Conservation (phyloP, 2,113 vertebrate species). For the Sander lucioperca region DNA sequence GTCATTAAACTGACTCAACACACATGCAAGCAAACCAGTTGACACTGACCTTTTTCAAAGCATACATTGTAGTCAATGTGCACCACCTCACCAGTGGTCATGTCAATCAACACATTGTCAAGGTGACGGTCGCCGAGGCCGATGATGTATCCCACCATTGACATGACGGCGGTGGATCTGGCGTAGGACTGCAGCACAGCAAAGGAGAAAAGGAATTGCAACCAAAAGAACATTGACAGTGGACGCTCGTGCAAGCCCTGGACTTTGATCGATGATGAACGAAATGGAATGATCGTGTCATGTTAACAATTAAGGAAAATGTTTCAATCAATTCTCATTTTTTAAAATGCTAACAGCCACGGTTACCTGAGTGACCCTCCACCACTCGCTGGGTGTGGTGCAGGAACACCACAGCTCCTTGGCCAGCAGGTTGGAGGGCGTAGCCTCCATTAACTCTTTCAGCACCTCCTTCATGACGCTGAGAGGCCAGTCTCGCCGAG, state of each 20-base stretch:
- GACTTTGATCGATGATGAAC: no score
- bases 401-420: constrained; percentile 99
- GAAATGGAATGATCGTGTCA: background rate
- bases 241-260: background rate
- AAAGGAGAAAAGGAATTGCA: constrained; percentile 38
- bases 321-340: background rate
- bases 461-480: constrained; percentile 96
- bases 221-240: background rate
- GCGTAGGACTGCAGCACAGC: constrained; percentile 89
- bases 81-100: constrained; percentile 98
- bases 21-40: background rate
- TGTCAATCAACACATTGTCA: constrained; percentile 99
- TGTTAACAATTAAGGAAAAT: background rate
- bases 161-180: constrained; percentile 98
- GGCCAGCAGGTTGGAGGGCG: constrained; percentile 95
- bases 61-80: constrained; percentile 99
- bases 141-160: constrained; percentile 99
- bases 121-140: constrained; percentile 98
- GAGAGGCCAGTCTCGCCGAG: constrained; percentile 96
- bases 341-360: background rate
- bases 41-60: constrained; percentile 93
- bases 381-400: constrained; percentile 97
- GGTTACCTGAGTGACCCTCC: constrained; percentile 96
- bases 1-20: background rate
- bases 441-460: constrained; percentile 96